Base-by-base conservation (phyloP, 2,888 invertebrate genomes). In the Yponomeuta sedellus region DNA sequence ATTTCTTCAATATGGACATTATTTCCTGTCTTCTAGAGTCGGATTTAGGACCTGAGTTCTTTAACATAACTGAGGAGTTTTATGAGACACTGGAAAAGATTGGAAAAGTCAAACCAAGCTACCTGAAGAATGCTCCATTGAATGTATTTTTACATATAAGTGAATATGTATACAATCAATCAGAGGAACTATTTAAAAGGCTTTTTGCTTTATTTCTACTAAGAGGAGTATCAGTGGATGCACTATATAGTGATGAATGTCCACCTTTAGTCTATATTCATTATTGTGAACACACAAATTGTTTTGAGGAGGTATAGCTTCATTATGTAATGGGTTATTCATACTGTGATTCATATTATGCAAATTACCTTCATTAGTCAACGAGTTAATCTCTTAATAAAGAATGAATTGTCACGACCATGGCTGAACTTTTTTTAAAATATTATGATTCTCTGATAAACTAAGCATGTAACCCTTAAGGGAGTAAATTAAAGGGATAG, bases 221-320 rank as follows among this genome's bases (percentile, higher is more conserved):
- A 74, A 79, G 84, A 73, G 92, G 91, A 22, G 82, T 86, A 5
- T 71, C 79, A 63, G 87, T 89, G 5, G 81, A 92, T 81, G 82
- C 87, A 39, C 68, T 75, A n/a, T 73, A 81, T 71, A 69, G 73
- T 59, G 78, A 79, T 71, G 89, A 91, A 73, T 91, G 91, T 70
- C 91, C 92, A 57, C 91, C 92, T 1, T 71, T 91, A 25, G 88
- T 88, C 10, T 89, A 86, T 69, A 77, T 88, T 67, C 88, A 88
- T 71, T 83, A 81, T 69, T 78, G 80, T 68, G 77, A 79, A 69
- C 86, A 86, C 72, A 70, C 73, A 66, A 64, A 69, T 52, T 86
- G 83, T 71, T 87, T 88, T 77, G 69, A 75, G 70, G 82, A 87
- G 74, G 91, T 91, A 76, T 16, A 4, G 16, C n/a, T 8, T 16